These are phyloP conservation scores for Chironomus striatipennis DNA, from an alignment of 1,140 invertebrate species.

Conservation along the genomic window DNA sequence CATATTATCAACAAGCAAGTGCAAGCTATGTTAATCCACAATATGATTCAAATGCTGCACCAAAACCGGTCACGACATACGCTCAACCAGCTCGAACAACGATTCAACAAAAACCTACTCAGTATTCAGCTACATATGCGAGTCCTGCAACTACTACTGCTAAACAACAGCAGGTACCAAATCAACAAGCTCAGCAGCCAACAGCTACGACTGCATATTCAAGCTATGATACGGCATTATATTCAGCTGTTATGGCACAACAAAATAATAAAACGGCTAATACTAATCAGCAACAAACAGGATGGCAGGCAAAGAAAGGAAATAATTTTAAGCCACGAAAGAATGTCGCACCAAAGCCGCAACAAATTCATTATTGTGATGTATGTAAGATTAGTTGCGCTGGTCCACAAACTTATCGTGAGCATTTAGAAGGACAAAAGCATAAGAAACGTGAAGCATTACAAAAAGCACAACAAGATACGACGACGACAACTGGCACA, in stretches of 20 bases:
- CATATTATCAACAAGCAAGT: slow-evolving; percentile 56
- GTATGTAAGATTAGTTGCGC: slow-evolving; percentile 98
- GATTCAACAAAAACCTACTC: slow-evolving; percentile 4
- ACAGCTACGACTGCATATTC: slow-evolving; percentile 58
- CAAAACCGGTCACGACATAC: slow-evolving; percentile 38
- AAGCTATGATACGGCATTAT: slow-evolving; percentile 84
- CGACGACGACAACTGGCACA: slow-evolving; percentile 30
- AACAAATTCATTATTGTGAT: slow-evolving; percentile 90
- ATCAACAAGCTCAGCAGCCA: slow-evolving; percentile 40
- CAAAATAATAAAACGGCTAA: slow-evolving; percentile 52
- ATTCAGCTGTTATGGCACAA: slow-evolving; percentile 86
- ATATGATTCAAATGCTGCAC: slow-evolving; percentile 28
- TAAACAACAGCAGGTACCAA: slow-evolving; percentile 29
- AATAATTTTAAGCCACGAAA: slow-evolving; percentile 53
- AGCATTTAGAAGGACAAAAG: slow-evolving; percentile 95
- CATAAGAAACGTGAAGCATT: slow-evolving; percentile 97
- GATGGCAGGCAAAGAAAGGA: slow-evolving; percentile 47
- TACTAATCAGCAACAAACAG: slow-evolving; percentile 27
- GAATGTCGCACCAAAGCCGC: slow-evolving; percentile 77
- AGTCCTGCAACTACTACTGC: background rate
- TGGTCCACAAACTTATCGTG: slow-evolving; percentile 91
- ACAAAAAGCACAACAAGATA: slow-evolving; percentile 51
- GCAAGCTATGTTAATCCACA: slow-evolving; percentile 33
- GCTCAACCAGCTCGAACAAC: background rate
- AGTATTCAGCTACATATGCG: slow-evolving; percentile 22